Base-by-base conservation (phyloP, 2,888 invertebrate species). In the Ochropleura plecta region DNA sequence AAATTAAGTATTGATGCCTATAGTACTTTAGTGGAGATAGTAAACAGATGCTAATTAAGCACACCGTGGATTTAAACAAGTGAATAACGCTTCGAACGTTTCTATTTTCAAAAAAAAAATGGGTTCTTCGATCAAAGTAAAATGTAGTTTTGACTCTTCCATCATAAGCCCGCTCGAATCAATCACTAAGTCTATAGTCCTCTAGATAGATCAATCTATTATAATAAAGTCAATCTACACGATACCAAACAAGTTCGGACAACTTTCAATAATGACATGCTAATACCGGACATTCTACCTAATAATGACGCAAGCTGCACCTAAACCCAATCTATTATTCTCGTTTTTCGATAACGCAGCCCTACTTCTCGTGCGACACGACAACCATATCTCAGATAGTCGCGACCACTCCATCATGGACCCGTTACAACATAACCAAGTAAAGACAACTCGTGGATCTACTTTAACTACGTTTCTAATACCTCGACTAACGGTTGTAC, bases 391-490 rank as follows among this genome's bases (percentile, higher is more conserved):
- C 63, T 62, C n/a, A 76, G 86, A 83, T 81, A 83, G 69, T 48
- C 46, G 66, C 57, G 44, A 55, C 42, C 78, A 85, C 83, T 87
- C 79, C 78, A 87, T 83, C 86, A 86, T 48, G n/a, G 53, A 48
- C 67, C 79, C 84, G 86, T 82, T 86, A 84, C 77, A 72, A 79
- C 49, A 80, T 81, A 74, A 71, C 80, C 74, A 79, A 79, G 75
- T 81, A 64, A 63, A 78, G 75, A 77, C 71, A 79, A 65, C 74
- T 86, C 82, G 81, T 83, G 82, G 70, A 76, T 79, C 53, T 60
- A 70, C 74, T 67, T 60, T 78, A 74, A 85, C 78, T 78, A 78
- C 10, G 62, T 59, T 77, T 82, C 73, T 86, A 65, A 69, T 76
- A 75, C 77, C 70, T 82, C 69, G 3, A 9, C 55, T 81, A 85